Evolutionary conservation across 2,888 invertebrate species (phyloP).

Genomic region (Amphipyra berbera): DNA sequence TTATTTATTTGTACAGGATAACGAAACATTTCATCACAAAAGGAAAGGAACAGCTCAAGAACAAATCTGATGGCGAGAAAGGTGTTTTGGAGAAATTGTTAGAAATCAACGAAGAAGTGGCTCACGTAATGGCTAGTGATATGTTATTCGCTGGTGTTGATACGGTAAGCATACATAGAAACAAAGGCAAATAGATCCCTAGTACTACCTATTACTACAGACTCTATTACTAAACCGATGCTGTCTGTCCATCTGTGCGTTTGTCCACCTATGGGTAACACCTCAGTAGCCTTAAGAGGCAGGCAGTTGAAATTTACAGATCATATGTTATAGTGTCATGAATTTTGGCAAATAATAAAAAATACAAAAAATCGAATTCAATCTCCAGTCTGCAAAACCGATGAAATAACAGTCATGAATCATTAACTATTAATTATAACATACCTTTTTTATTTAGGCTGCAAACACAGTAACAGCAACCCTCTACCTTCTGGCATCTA

Average conservation of each 20-base stretch:
- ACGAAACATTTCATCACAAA: slow-evolving; percentile 58
- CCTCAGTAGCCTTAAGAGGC: too few species aligned
- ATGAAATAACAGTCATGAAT: too few species aligned
- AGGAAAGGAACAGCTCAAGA: slow-evolving; percentile 67
- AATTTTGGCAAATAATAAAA: too few species aligned
- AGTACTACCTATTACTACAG: too few species aligned
- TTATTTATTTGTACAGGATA: slow-evolving; percentile 23
- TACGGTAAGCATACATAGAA: slow-evolving; percentile 87
- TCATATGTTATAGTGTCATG: too few species aligned
- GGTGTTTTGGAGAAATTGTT: slow-evolving; percentile 91
- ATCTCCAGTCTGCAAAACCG: too few species aligned
- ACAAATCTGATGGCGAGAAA: slow-evolving; percentile 72
- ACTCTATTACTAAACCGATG: too few species aligned
- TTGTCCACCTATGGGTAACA: too few species aligned
- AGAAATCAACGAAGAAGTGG: slow-evolving; percentile 89
- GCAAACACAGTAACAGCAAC: slow-evolving; percentile 88
- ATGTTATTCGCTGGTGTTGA: slow-evolving; percentile 92
- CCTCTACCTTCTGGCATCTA: slow-evolving; percentile 91
- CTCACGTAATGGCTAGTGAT: slow-evolving; percentile 91
- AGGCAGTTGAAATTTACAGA: too few species aligned
- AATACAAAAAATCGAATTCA: too few species aligned
- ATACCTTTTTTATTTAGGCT: slow-evolving; percentile 81
- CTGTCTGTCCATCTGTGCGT: too few species aligned
- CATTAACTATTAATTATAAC: background rate
- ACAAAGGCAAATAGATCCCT: too few species aligned